phyloP scores from a whole-genome alignment of 2,797 vertebrate genomes.

The Hyperoplus immaculatus region DNA sequence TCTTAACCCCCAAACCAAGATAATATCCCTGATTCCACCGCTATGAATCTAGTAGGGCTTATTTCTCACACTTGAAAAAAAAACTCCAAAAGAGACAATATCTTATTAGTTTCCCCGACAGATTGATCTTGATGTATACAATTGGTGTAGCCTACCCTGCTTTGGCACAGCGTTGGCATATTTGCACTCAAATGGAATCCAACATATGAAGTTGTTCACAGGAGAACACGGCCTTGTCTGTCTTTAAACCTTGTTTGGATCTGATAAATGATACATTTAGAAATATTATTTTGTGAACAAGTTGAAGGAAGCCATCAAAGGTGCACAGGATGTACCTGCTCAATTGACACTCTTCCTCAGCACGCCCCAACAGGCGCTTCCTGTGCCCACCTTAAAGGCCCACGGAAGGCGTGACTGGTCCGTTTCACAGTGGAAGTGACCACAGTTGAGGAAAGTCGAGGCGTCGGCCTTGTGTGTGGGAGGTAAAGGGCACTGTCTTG shows the following conservation, averaged over 20 bases:
- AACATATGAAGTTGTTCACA: background rate
- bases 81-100: no score
- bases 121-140: background rate
- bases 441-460: slow-evolving; percentile 20
- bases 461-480: slow-evolving; percentile 38
- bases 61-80: no score
- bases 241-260: background rate
- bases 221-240: background rate
- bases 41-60: background rate
- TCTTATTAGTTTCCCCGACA: no score
- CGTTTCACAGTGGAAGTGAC: slow-evolving; percentile 55
- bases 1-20: background rate
- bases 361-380: background rate
- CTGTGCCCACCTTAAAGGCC: slow-evolving; percentile 7
- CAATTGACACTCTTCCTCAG: slow-evolving; percentile 58
- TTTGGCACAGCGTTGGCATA: background rate
- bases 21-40: background rate
- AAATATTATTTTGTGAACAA: slow-evolving; percentile 17
- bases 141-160: no score
- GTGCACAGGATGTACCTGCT: slow-evolving; percentile 41
- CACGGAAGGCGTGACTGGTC: slow-evolving; percentile 18
- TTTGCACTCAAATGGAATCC: slow-evolving; percentile 10
- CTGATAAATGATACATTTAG: background rate
- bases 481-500: slow-evolving; percentile 47
- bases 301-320: slow-evolving; percentile 4